Base-by-base conservation (phyloP, 2,888 invertebrate genomes). In the Mystacides longicornis region DNA sequence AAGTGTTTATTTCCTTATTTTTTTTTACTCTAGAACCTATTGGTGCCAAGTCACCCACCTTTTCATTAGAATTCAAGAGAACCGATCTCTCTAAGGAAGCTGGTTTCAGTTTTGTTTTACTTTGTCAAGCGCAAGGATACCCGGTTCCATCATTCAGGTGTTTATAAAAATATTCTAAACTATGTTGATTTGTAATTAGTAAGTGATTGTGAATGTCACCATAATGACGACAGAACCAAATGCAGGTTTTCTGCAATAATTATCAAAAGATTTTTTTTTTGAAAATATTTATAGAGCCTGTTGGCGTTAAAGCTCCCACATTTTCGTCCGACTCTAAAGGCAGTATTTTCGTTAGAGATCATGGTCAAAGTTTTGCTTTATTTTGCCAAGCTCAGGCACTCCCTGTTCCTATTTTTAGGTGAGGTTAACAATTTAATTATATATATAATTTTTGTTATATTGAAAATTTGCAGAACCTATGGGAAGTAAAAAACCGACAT, bases 131-230 rank as follows among this genome's bases (percentile, higher is more conserved):
- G 52, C 86, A 86, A 71, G 82, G 80, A 59, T 81, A 80, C 65
- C 86, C 86, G 62, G 73, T 82, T 65, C 85, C 85, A 57, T 67
- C 74, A 64, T 85, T 83, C 79, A 84, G 83, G 86, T 86, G 80
- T 14, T 37, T 37, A 76, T 78, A n/a, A n/a, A n/a, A n/a, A n/a
- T n/a, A n/a, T n/a, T n/a, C n/a, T n/a, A n/a, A n/a, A n/a, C n/a
- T n/a, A n/a, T n/a, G n/a, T n/a, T n/a, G n/a, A n/a, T n/a, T n/a
- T n/a, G n/a, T n/a, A n/a, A n/a, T n/a, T 85, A 85, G 86, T 86
- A 76, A 68, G 75, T 63, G 37, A 22, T 5, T 43, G 1, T 47
- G 5, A 23, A 22, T 48, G 2, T 20, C 2, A 23, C 48, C 23
- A 19, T n/a, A 3, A 37, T 4, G 14, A 37, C 3, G 46, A 20